phyloP scores from a whole-genome alignment of 2,888 invertebrate species.

The Cordilura impudica region DNA sequence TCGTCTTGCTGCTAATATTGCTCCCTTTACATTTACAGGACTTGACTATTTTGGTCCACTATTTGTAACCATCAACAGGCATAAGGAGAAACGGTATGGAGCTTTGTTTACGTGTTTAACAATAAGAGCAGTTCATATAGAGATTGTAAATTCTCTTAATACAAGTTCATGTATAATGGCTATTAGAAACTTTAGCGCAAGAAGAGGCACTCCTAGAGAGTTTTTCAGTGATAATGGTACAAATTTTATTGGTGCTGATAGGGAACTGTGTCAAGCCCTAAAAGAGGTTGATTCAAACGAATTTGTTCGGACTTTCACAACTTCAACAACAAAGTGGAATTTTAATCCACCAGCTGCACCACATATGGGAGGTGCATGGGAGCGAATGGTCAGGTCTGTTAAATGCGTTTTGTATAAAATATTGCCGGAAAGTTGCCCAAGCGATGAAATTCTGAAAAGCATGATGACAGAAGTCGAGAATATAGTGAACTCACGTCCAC shows the following conservation, averaged over 20 bases:
- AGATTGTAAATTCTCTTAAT: slow-evolving; percentile 13
- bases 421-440: slow-evolving; percentile 30
- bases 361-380: too few species aligned
- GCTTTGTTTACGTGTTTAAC: slow-evolving; percentile 7
- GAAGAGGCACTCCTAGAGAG: slow-evolving; percentile 25
- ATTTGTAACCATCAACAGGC: background rate
- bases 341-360: too few species aligned
- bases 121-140: slow-evolving; percentile 22
- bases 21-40: slow-evolving; percentile 27
- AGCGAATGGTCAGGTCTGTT: slow-evolving; percentile 40
- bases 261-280: slow-evolving; percentile 37
- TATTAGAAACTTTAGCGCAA: slow-evolving; percentile 34
- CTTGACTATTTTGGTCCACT: background rate
- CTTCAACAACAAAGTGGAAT: slow-evolving; percentile 21
- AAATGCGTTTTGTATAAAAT: slow-evolving; percentile 51
- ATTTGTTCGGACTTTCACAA: slow-evolving; percentile 7
- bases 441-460: slow-evolving; percentile 54
- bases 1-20: background rate
- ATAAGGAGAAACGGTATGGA: slow-evolving; percentile 16
- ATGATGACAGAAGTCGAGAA: slow-evolving; percentile 44
- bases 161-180: slow-evolving; percentile 32
- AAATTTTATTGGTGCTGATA: slow-evolving; percentile 45
- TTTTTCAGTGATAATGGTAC: slow-evolving; percentile 37
- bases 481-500: slow-evolving; percentile 63
- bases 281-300: slow-evolving; percentile 9